Conservation (phyloP, 1,140 invertebrate genomes). For the Propsilocerus akamusi region DNA sequence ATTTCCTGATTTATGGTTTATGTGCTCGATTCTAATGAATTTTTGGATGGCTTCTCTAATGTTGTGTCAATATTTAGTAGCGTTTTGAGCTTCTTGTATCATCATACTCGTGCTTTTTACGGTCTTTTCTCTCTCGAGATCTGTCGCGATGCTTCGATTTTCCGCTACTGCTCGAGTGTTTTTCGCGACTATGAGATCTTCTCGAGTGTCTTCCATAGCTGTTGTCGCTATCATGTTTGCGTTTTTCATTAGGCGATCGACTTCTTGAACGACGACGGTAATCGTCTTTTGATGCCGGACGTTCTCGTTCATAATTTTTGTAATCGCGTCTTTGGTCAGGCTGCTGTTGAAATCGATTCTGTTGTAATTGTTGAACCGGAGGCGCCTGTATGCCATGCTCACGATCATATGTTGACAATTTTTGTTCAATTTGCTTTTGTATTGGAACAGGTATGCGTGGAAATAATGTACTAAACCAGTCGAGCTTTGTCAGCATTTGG, state of each 20-base stretch:
- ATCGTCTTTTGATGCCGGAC: not conserved
- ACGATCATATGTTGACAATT: constrained; percentile 31
- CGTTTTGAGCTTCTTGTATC: not conserved
- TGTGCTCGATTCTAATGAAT: not conserved
- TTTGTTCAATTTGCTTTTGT: constrained; percentile 74
- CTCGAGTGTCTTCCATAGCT: not conserved
- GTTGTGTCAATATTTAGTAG: not conserved
- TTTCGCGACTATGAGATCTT: not conserved
- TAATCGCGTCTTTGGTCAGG: not conserved
- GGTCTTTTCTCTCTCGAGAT: not conserved
- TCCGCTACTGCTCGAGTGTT: not conserved
- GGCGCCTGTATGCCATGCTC: constrained; percentile 9
- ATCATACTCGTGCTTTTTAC: not conserved
- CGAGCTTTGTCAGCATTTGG: constrained; percentile 87
- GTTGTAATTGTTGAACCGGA: not conserved
- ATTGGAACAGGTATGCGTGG: constrained; percentile 99
- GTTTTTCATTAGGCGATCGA: not conserved
- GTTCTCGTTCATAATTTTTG: not conserved
- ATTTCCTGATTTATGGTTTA: not conserved
- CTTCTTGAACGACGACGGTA: not conserved
- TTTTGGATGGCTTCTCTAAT: not conserved
- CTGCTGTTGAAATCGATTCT: no score
- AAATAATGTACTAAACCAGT: constrained; percentile 97
- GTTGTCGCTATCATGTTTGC: not conserved
- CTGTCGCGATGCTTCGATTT: not conserved